Percentiles rank a stretch among this genome's conserved stretches.
phyloP scores from a whole-genome alignment of 2,797 vertebrate genomes.

The Myotis pilosus region DNA sequence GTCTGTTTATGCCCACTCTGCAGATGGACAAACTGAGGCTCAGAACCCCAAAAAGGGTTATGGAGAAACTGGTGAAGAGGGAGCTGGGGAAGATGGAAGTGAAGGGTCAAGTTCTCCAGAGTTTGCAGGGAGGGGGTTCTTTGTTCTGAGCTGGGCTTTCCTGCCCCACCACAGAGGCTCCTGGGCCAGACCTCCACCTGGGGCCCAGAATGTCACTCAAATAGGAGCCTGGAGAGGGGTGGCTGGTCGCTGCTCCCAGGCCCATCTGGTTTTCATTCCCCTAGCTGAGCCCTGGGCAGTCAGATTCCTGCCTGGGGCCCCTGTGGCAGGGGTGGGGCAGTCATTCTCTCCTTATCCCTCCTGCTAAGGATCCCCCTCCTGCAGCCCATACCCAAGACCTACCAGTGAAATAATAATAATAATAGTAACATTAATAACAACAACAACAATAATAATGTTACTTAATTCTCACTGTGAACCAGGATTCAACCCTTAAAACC shows the following conservation, averaged over 20 bases:
- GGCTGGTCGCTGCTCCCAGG: background rate
- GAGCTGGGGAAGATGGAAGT: background rate
- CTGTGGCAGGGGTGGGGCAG: background rate
- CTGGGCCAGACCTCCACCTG: background rate
- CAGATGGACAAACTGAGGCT: background rate
- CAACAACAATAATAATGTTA: background rate
- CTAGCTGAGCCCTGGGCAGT: background rate
- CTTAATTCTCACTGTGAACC: background rate
- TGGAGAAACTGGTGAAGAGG: background rate
- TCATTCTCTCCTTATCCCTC: background rate
- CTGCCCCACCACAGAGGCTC: background rate
- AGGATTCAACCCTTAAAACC: background rate
- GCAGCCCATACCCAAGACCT: background rate
- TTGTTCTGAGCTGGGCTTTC: background rate
- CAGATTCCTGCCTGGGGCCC: background rate
- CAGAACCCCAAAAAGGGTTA: background rate
- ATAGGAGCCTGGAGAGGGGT: constrained; percentile 47
- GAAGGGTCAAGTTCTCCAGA: background rate
- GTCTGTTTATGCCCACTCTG: background rate
- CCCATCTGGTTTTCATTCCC: constrained; percentile 38
- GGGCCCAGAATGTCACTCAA: constrained; percentile 46
- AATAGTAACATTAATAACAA: background rate
- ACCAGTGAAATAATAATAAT: background rate
- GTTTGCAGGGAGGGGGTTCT: background rate
- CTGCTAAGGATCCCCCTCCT: background rate